These are phyloP conservation scores for Macrotus californicus DNA, from an alignment of 2,113 vertebrate genomes.

Conservation along the genomic window DNA sequence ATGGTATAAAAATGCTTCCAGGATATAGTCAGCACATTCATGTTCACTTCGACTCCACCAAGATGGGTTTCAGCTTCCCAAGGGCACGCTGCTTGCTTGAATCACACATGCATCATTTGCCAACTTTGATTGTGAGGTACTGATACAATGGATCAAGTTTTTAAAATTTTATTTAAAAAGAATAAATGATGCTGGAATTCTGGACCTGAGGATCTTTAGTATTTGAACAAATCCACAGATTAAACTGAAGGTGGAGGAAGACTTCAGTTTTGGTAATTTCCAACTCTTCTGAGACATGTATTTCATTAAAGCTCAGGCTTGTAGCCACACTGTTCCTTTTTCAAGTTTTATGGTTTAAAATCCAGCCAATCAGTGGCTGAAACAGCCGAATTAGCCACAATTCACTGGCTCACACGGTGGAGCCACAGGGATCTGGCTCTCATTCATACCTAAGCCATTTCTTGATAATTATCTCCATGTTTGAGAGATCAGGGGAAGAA, in stretches of 20 bases:
- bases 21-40: constrained; percentile 65
- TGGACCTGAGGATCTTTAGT: constrained; percentile 80
- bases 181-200: constrained; percentile 77
- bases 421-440: constrained; percentile 61
- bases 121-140: constrained; percentile 78
- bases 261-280: constrained; percentile 70
- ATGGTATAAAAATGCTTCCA: constrained; percentile 72
- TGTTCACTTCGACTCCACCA: constrained; percentile 55
- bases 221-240: constrained; percentile 71
- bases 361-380: constrained; percentile 61
- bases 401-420: constrained; percentile 24
- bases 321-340: constrained; percentile 62
- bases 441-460: constrained; percentile 54
- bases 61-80: constrained; percentile 54
- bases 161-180: constrained; percentile 76
- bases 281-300: constrained; percentile 54
- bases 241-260: constrained; percentile 71
- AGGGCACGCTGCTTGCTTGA: constrained; percentile 72
- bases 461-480: constrained; percentile 63
- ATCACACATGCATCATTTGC: constrained; percentile 78
- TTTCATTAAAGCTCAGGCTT: constrained; percentile 72
- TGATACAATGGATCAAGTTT: constrained; percentile 77
- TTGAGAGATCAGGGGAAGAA: constrained; percentile 75
- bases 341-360: constrained; percentile 63
- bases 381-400: constrained; percentile 66